Conservation (phyloP, 2,888 invertebrate species). For the Fragum sueziense region DNA sequence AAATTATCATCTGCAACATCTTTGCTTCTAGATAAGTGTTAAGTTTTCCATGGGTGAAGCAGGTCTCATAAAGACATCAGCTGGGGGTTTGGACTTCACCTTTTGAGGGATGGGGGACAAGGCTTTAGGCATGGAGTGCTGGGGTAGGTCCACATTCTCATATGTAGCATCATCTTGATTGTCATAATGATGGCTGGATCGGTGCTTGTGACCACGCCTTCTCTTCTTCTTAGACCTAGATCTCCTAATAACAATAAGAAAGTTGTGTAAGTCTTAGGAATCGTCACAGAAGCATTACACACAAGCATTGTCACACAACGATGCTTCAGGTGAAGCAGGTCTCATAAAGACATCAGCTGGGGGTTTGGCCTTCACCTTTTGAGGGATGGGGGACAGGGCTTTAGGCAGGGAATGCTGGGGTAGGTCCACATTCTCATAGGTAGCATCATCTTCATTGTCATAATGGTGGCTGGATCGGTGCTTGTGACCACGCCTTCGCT, state of each 20-base stretch:
- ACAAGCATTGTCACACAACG: no score
- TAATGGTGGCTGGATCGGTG: conserved; percentile 10
- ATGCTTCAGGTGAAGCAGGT: conserved; percentile 54
- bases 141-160: not conserved
- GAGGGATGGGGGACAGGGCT: conserved; percentile 52
- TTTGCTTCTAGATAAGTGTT: no score
- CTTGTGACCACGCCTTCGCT: conserved; percentile 26
- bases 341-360: conserved; percentile 33
- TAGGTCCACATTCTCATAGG: not conserved
- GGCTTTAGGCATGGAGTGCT: conserved; percentile 45
- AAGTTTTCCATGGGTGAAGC: conserved; percentile 54
- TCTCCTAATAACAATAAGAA: no score
- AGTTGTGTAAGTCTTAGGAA: no score
- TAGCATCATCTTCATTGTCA: conserved; percentile 1
- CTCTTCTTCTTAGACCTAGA: conserved; percentile 33
- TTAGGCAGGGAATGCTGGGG: conserved; percentile 37
- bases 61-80: conserved; percentile 36
- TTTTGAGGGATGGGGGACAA: conserved; percentile 48
- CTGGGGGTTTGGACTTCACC: conserved; percentile 47
- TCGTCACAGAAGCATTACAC: no score
- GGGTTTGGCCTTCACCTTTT: conserved; percentile 43
- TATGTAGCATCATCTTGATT: conserved; percentile 5
- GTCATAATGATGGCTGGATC: conserved; percentile 12
- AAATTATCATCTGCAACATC: no score
- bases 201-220: conserved; percentile 22